Evolutionary conservation across 2,113 vertebrate species (phyloP).

Genomic region (Platycercus adscitus): DNA sequence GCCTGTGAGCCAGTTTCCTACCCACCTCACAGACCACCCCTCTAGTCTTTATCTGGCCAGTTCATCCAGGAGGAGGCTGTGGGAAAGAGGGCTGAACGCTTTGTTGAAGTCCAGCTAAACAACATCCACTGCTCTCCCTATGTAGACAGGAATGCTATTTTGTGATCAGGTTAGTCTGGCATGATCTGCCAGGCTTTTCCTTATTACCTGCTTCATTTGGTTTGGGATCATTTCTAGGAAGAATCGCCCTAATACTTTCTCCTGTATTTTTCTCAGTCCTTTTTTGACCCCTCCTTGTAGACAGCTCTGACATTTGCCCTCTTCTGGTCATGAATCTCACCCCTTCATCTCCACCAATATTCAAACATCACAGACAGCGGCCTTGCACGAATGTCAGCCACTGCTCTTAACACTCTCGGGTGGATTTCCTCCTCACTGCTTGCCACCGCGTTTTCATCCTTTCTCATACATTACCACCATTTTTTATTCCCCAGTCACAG

Average conservation of each 20-base stretch:
- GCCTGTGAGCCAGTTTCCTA: neutral
- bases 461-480: neutral
- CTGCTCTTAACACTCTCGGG: neutral
- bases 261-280: neutral
- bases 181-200: neutral
- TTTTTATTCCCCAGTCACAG: neutral
- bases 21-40: neutral
- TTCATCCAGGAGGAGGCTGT: neutral
- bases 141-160: neutral
- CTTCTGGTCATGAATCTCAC: accelerated
- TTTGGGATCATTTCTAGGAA: neutral
- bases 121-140: neutral
- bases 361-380: accelerated
- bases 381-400: neutral
- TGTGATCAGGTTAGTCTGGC: neutral
- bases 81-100: neutral
- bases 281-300: neutral
- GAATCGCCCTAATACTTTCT: neutral
- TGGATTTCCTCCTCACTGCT: neutral
- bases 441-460: neutral
- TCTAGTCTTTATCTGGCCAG: neutral
- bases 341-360: neutral
- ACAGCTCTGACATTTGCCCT: neutral
- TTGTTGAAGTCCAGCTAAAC: neutral
- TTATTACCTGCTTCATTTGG: neutral